These are phyloP conservation scores for Istiophorus platypterus DNA, from an alignment of 2,113 vertebrate genomes.

Conservation along the genomic window DNA sequence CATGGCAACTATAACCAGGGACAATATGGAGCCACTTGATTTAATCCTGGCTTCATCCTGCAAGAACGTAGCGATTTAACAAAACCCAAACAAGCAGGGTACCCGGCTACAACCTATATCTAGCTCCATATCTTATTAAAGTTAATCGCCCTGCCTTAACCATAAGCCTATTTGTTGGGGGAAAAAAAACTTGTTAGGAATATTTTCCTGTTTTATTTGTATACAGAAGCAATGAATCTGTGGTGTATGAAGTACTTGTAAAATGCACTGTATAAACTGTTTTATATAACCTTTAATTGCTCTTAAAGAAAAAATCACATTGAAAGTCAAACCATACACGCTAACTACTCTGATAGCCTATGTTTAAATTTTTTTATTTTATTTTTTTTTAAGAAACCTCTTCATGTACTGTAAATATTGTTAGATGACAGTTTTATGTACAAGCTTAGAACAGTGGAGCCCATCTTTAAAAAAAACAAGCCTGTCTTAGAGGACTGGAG, in stretches of 20 bases:
- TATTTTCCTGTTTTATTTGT: slow-evolving; percentile 66
- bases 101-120: slow-evolving; percentile 26
- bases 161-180: slow-evolving; percentile 26
- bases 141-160: slow-evolving; percentile 48
- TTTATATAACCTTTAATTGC: slow-evolving; percentile 50
- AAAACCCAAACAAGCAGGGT: slow-evolving; percentile 39
- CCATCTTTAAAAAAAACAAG: neutral
- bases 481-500: slow-evolving; percentile 14
- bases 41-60: slow-evolving; percentile 56
- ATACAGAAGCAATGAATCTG: slow-evolving; percentile 33
- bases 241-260: slow-evolving; percentile 58
- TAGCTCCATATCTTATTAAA: slow-evolving; percentile 38
- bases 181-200: slow-evolving; percentile 28
- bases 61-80: slow-evolving; percentile 55
- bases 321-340: slow-evolving; percentile 19
- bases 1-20: slow-evolving; percentile 69
- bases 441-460: neutral
- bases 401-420: slow-evolving; percentile 42
- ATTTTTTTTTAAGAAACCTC: slow-evolving; percentile 20
- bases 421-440: slow-evolving; percentile 36
- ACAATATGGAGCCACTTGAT: slow-evolving; percentile 62
- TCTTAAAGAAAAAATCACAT: slow-evolving; percentile 8
- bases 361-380: slow-evolving; percentile 9
- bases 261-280: slow-evolving; percentile 50
- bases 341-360: slow-evolving; percentile 5